These are phyloP conservation scores for Sebastes diploproa DNA, from an alignment of 2,797 vertebrate species.

Conservation along the genomic window DNA sequence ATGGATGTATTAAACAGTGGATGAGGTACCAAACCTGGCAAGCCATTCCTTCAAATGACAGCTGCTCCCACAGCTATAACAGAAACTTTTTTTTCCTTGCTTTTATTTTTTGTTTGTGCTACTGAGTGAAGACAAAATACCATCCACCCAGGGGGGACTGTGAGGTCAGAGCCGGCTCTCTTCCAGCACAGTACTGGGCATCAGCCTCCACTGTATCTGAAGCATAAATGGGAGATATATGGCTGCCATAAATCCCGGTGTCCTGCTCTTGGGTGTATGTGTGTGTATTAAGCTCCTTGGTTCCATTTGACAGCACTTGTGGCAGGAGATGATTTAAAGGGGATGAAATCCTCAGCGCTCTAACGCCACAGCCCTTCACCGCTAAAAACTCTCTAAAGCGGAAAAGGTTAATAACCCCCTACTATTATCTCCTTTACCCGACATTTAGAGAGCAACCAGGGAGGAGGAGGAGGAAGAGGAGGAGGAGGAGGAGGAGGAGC, in stretches of 20 bases:
- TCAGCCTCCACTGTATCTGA: conserved; percentile 52
- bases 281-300: conserved; percentile 60
- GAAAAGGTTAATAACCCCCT: conserved; percentile 81
- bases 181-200: conserved; percentile 29
- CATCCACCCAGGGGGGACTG: conserved; percentile 1
- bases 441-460: conserved; percentile 55
- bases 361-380: conserved; percentile 69
- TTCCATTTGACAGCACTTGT: conserved; percentile 72
- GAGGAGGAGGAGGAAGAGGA: conserved; percentile 23
- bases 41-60: conserved; percentile 20
- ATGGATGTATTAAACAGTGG: conserved; percentile 14
- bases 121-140: conserved; percentile 24
- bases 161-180: conserved; percentile 31
- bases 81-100: background rate
- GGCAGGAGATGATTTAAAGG: conserved; percentile 77
- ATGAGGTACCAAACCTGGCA: conserved; percentile 16
- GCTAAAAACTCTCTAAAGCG: conserved; percentile 76
- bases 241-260: conserved; percentile 67
- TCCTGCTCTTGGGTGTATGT: conserved; percentile 39
- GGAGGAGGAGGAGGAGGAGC: too few species aligned
- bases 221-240: conserved; percentile 69
- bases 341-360: conserved; percentile 67
- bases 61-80: conserved; percentile 16
- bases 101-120: background rate
- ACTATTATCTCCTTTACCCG: conserved; percentile 67